These are phyloP conservation scores for Nyctibius grandis DNA, from an alignment of 2,797 vertebrate genomes.

Conservation along the genomic window DNA sequence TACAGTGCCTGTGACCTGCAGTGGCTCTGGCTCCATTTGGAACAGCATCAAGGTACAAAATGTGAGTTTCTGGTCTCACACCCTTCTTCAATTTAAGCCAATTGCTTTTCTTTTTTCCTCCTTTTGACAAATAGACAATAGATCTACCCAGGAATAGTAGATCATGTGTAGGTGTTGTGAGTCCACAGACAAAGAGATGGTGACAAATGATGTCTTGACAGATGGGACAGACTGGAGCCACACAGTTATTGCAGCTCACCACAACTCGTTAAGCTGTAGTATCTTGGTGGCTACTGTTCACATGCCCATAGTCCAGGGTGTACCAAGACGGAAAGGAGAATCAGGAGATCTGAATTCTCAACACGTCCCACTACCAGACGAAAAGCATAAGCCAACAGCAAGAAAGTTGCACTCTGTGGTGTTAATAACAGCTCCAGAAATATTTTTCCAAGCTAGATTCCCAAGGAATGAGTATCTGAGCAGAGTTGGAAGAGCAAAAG, in stretches of 20 bases:
- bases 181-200: neutral
- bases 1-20: neutral
- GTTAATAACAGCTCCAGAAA: neutral
- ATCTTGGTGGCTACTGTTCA: neutral
- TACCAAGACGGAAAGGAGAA: neutral
- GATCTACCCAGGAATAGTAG: neutral
- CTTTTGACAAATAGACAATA: neutral
- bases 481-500: neutral
- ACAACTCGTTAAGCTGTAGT: neutral
- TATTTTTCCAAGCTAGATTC: neutral
- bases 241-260: neutral
- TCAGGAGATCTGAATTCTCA: neutral
- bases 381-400: neutral
- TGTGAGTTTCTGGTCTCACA: neutral
- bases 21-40: neutral
- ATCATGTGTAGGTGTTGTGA: neutral
- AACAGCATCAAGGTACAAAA: neutral
- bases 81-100: neutral
- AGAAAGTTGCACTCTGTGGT: neutral
- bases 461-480: neutral
- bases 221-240: neutral
- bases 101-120: neutral
- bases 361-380: neutral
- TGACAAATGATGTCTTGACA: neutral
- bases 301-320: rapidly evolving